These are phyloP conservation scores for Psittacula echo DNA, from an alignment of 2,797 vertebrate species.

Conservation along the genomic window DNA sequence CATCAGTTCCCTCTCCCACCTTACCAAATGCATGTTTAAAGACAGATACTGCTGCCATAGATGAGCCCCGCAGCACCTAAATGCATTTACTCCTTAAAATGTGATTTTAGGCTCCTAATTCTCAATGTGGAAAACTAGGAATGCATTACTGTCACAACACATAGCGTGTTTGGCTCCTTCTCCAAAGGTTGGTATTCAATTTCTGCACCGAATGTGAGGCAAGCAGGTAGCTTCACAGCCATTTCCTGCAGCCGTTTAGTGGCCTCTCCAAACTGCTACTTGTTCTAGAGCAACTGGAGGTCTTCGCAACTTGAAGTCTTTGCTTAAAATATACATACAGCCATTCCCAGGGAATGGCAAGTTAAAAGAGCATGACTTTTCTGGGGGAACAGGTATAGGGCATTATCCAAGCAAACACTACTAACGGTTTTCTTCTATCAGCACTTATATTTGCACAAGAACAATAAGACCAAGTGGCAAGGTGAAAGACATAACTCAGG, in stretches of 20 bases:
- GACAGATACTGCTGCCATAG: background rate
- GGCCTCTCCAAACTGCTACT: background rate
- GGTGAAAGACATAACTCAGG: background rate
- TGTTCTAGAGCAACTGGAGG: background rate
- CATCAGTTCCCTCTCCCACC: background rate
- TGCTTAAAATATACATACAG: background rate
- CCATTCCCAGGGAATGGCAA: background rate
- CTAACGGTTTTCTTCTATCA: background rate
- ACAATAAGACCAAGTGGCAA: background rate
- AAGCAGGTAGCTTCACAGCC: background rate
- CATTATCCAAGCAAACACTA: background rate
- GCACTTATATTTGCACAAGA: background rate
- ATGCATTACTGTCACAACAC: background rate
- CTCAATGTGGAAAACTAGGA: background rate
- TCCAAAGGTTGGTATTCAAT: background rate
- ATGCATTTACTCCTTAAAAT: background rate
- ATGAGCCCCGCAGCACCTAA: background rate
- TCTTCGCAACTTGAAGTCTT: background rate
- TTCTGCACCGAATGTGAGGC: background rate
- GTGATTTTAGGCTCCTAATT: background rate
- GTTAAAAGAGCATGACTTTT: accelerated
- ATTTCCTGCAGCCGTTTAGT: background rate
- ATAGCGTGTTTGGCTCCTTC: background rate
- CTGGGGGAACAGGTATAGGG: background rate
- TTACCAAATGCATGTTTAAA: background rate